phyloP scores from a whole-genome alignment of 2,113 vertebrate species.

The Zosterops japonicus region DNA sequence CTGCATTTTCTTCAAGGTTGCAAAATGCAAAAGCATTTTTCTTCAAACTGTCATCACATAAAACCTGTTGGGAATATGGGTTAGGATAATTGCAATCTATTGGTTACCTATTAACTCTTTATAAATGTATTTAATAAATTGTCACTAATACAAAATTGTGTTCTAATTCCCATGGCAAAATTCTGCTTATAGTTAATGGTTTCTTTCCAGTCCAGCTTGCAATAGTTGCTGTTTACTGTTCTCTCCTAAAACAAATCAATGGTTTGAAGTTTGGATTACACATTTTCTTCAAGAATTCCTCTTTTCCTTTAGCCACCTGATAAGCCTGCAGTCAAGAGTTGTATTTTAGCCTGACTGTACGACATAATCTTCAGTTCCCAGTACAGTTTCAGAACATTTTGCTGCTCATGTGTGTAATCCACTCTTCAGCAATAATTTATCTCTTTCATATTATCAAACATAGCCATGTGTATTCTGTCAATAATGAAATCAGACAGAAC shows the following conservation, averaged over 20 bases:
- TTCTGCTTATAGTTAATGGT: background rate
- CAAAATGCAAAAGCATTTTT: background rate
- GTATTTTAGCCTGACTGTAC: background rate
- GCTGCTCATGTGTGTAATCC: rapidly evolving
- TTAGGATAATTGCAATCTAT: background rate
- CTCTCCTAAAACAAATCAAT: background rate
- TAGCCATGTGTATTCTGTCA: background rate
- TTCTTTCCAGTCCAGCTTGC: background rate
- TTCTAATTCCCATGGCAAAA: background rate
- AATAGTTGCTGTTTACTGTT: background rate
- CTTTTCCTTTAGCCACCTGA: background rate
- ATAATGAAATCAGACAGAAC: background rate
- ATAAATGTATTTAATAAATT: background rate
- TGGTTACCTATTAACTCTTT: background rate
- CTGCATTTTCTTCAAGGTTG: background rate
- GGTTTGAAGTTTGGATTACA: background rate
- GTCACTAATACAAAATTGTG: background rate
- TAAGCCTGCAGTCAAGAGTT: background rate
- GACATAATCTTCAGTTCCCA: background rate
- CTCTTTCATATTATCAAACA: background rate
- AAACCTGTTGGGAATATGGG: background rate
- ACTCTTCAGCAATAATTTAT: background rate
- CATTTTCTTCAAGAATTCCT: background rate
- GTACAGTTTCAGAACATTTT: background rate
- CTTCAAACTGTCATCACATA: background rate